Percentiles rank a stretch among this genome's conserved stretches.
phyloP scores from a whole-genome alignment of 2,113 vertebrate genomes.

The Myotis yumanensis region DNA sequence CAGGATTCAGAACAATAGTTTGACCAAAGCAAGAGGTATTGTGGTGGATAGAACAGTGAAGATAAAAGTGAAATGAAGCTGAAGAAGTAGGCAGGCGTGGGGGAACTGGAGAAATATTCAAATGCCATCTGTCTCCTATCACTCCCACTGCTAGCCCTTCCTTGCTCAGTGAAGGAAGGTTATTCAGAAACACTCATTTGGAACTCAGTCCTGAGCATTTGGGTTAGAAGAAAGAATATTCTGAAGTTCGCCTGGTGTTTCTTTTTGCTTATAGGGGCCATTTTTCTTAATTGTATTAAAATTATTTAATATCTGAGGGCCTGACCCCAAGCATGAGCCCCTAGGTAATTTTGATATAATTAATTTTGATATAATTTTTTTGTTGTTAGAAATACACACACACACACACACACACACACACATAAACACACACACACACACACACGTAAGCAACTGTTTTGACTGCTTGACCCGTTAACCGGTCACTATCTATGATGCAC shows the following conservation, averaged over 20 bases:
- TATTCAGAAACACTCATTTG: neutral
- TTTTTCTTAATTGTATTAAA: neutral
- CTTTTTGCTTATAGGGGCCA: neutral
- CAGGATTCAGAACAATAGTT: slow-evolving; percentile 3
- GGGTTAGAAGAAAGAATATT: neutral
- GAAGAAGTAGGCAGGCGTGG: neutral
- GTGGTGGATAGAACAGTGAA: neutral
- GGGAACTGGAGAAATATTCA: slow-evolving; percentile 37
- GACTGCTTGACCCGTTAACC: too few species aligned
- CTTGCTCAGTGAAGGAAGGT: neutral
- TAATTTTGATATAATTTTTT: neutral
- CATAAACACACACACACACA: too few species aligned
- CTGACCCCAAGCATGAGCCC: neutral
- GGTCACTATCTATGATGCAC: too few species aligned
- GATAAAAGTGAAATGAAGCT: slow-evolving; percentile 44
- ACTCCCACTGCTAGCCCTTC: neutral
- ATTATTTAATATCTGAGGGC: neutral
- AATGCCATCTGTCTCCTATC: neutral
- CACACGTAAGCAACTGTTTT: too few species aligned
- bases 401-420: too few species aligned
- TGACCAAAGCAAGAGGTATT: neutral
- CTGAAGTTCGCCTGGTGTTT: neutral
- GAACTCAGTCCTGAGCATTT: neutral
- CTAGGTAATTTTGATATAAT: neutral
- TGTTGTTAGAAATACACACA: neutral